Evolutionary conservation across 2,797 vertebrate species (phyloP).

Genomic region (Psittacula derbiana): DNA sequence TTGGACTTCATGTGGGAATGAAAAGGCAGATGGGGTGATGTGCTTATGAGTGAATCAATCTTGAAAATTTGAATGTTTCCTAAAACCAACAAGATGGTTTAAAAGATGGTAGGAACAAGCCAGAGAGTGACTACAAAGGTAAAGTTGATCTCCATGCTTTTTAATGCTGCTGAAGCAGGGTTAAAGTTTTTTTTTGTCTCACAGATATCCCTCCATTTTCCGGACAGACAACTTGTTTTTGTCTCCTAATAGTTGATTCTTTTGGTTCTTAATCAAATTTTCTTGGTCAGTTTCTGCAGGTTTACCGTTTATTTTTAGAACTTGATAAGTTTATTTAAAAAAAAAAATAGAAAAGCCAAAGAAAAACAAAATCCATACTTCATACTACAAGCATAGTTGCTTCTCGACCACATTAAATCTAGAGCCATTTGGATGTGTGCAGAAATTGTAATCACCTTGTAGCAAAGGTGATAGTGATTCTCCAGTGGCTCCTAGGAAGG

Average conservation of each 20-base stretch:
- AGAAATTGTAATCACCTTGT: neutral
- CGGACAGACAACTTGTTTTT: neutral
- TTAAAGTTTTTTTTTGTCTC: neutral
- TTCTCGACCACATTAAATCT: neutral
- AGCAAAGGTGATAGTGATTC: neutral
- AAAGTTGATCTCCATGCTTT: neutral
- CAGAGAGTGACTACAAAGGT: neutral
- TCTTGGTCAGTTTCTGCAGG: neutral
- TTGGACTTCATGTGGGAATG: neutral
- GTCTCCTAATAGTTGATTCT: neutral
- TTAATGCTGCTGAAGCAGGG: neutral
- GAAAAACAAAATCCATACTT: neutral
- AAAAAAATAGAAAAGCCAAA: neutral
- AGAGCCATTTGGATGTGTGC: too few species aligned
- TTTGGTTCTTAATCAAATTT: neutral
- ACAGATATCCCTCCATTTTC: neutral
- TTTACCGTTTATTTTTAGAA: neutral
- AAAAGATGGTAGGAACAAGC: neutral
- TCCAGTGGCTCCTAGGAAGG: neutral
- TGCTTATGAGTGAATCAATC: neutral
- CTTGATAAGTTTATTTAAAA: neutral
- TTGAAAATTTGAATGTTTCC: neutral
- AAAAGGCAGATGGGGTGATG: neutral
- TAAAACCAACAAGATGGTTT: neutral
- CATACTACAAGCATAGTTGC: neutral